phyloP scores from a whole-genome alignment of 2,888 invertebrate species.

The Drosophila dives region DNA sequence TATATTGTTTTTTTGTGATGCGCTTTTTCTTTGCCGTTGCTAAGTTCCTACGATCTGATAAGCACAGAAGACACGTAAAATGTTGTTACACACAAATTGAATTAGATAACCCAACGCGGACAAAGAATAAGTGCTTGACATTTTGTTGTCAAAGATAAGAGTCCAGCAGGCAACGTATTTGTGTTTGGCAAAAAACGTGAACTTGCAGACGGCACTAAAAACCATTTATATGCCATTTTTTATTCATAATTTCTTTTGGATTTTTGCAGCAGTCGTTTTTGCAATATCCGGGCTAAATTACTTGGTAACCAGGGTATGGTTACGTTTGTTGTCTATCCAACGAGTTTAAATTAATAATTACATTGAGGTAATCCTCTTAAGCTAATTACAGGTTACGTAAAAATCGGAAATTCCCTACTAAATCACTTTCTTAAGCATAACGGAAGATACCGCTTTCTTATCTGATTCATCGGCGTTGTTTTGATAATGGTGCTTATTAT shows the following conservation, averaged over 20 bases:
- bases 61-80: slow-evolving; percentile 25
- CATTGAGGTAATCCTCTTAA: not conserved
- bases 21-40: slow-evolving; percentile 14
- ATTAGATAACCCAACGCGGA: slow-evolving; percentile 65
- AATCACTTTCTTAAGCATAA: not conserved
- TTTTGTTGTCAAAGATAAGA: slow-evolving; percentile 62
- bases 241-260: not conserved
- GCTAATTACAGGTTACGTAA: not conserved
- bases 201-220: slow-evolving; percentile 57
- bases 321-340: not conserved
- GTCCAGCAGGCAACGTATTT: slow-evolving; percentile 36
- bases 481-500: slow-evolving; percentile 10
- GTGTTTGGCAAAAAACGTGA: slow-evolving; percentile 30
- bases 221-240: not conserved
- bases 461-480: slow-evolving; percentile 13
- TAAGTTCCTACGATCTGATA: slow-evolving; percentile 58
- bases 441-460: slow-evolving; percentile 22
- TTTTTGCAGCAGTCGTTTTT: slow-evolving; percentile 11
- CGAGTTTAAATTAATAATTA: not conserved
- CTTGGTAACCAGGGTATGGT: not conserved
- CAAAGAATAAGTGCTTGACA: slow-evolving; percentile 47
- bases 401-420: not conserved
- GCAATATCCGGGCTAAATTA: slow-evolving; percentile 3
- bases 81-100: slow-evolving; percentile 63
- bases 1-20: not conserved